Evolutionary conservation across 2,797 vertebrate genomes (phyloP), one percentile per base, ranked within the genome.

Genomic region (Takifugu ocellatus): DNA sequence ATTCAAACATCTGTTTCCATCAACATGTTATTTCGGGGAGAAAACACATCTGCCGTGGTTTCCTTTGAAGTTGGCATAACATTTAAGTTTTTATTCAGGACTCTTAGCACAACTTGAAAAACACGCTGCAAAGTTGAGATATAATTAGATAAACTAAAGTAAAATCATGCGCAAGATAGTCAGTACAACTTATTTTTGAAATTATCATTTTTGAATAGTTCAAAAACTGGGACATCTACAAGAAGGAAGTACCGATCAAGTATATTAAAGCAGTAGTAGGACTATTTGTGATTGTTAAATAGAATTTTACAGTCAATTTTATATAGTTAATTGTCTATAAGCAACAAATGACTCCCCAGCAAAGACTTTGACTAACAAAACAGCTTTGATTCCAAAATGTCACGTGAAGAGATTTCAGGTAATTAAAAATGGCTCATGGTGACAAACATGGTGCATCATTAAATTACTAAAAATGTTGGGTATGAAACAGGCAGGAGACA

Each of bases 211-310:
- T n/a, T n/a, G 1, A 7, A 67, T 54, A 45, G 54, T 63, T 25
- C 57, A n/a, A 25, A 46, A 49, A 67, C 25, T 54, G 66, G 57
- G 71, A 61, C 36, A 61, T 44, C 48, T 66, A 63, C 54, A 70
- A 66, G 80, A 77, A 83, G 70, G 70, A 82, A 79, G 79, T 49
- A 12, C 21, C 51, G 49, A 49, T 76, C 62, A 56, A 45, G 74
- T 75, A 74, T 58, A 74, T 69, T 73, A 66, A 75, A 73, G 31
- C 73, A 81, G 78, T 48, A 70, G 29, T 53, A 47, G 52, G 11
- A 60, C 63, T 71, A 63, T 73, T 79, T n/a, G 3, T 61, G 74
- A 79, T 75, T 50, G 12, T 65, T 70, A 74, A 83, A 72, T 49
- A 68, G 31, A 46, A 15, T 75, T 63, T 59, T 57, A 82, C 75